Evolutionary conservation across 2,888 invertebrate genomes (phyloP), one percentile per base, ranked within the genome.

Genomic region (Choreutis nemorana): DNA sequence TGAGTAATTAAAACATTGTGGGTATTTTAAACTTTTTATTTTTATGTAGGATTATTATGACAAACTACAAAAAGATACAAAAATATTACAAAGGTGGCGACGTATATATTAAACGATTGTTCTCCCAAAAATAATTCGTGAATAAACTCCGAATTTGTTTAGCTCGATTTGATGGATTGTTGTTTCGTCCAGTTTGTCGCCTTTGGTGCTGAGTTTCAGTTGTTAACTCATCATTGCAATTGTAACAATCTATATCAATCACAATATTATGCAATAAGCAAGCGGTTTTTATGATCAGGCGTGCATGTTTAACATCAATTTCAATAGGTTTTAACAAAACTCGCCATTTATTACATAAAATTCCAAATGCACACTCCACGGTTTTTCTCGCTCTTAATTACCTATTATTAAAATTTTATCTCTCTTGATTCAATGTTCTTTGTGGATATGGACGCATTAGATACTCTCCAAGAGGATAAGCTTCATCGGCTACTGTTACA

Each of bases 401-500:
- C 29, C 42, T 33, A 26, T 37, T 37, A 32, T 50, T 49, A 38
- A 41, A 46, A 28, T 20, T 26, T 37, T 36, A 32, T 35, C 39
- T 41, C 30, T 41, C 36, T 27, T 29, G 31, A 37, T 41, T 37
- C 27, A 39, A 30, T 29, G 23, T 28, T 34, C 32, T 36, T 38
- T 29, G 31, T 30, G 45, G 35, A 20, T 37, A 38, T 26, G 34
- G 35, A 30, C 38, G 34, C 35, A 40, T 33, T 24, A 38, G 5
- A 34, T 40, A 39, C 5, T 30, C 29, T 36, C 39, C 35, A 26
- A 39, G 31, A 31, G 35, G 35, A 39, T 41, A 49, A 29, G 41
- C 45, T 41, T 45, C 44, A 41, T 49, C 44, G 28, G 39, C 50
- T 30, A 47, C 16, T 34, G 50, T 16, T 33, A 46, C 47, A 39